These are phyloP conservation scores for Chlamydotis undulata DNA, from an alignment of 2,113 vertebrate genomes.

Conservation along the genomic window DNA sequence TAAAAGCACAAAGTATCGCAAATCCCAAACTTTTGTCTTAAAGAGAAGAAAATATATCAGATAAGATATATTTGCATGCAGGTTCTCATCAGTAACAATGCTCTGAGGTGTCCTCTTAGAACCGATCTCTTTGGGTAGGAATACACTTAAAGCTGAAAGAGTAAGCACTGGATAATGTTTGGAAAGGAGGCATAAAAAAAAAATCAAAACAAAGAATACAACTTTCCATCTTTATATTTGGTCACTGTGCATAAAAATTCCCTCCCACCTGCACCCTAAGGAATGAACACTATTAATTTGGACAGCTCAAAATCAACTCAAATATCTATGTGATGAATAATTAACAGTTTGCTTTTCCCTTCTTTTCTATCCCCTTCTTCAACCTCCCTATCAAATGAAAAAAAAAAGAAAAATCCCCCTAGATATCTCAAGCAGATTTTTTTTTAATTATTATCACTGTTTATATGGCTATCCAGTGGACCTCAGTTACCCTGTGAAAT, in stretches of 20 bases:
- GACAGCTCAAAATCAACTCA: not conserved
- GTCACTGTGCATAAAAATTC: not conserved
- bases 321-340: not conserved
- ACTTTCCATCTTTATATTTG: not conserved
- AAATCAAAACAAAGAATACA: not conserved
- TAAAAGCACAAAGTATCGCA: not conserved
- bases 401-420: no score
- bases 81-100: not conserved
- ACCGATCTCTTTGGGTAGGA: not conserved
- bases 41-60: not conserved
- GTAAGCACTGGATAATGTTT: accelerated
- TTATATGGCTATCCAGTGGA: not conserved
- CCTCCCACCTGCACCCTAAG: not conserved
- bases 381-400: no score
- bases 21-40: not conserved
- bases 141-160: not conserved
- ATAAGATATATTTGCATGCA: not conserved
- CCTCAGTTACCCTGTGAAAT: not conserved
- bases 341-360: not conserved
- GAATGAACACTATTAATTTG: not conserved
- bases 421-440: not conserved
- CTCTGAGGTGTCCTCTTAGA: not conserved
- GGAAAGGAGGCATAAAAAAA: not conserved
- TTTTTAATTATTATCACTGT: not conserved
- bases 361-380: not conserved